A percentile compares a stretch with the other conserved stretches of the same genome.
Conservation (phyloP, 1,140 invertebrate genomes). For the Aphelenchoides avenae region DNA sequence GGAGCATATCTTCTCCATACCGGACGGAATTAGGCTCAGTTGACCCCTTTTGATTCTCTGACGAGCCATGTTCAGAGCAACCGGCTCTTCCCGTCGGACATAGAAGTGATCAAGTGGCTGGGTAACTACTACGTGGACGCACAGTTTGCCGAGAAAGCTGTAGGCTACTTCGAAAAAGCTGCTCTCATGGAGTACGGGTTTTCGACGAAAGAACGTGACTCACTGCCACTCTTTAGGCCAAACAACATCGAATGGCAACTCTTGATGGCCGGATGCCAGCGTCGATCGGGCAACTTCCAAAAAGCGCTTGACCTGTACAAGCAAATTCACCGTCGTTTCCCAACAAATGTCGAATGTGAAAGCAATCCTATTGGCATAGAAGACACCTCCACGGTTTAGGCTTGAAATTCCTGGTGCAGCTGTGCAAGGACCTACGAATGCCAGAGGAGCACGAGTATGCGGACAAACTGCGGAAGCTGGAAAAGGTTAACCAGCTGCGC, state of each 20-base stretch:
- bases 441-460: constrained; percentile 73
- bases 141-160: constrained; percentile 81
- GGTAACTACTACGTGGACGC: constrained; percentile 84
- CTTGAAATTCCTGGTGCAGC: constrained; percentile 75
- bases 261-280: constrained; percentile 54
- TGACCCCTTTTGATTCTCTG: too few relatives aligned
- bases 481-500: constrained; percentile 72
- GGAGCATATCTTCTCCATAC: not conserved
- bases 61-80: constrained; percentile 67
- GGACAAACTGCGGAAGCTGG: constrained; percentile 74
- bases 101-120: constrained; percentile 83
- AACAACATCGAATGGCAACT: constrained; percentile 59
- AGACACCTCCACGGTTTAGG: constrained; percentile 58
- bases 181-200: constrained; percentile 72
- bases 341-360: constrained; percentile 57
- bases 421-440: constrained; percentile 77
- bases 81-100: constrained; percentile 80
- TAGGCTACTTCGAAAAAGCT: constrained; percentile 80
- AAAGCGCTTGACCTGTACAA: constrained; percentile 54
- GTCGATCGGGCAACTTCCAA: constrained; percentile 57
- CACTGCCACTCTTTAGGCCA: constrained; percentile 34
- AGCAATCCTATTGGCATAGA: not conserved
- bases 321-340: constrained; percentile 54
- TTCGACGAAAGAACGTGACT: not conserved
- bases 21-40: not conserved